A percentile compares a stretch with the other conserved stretches of the same genome.
These are phyloP conservation scores for Stenichneumon culpator DNA, from an alignment of 2,888 invertebrate genomes.

Conservation along the genomic window DNA sequence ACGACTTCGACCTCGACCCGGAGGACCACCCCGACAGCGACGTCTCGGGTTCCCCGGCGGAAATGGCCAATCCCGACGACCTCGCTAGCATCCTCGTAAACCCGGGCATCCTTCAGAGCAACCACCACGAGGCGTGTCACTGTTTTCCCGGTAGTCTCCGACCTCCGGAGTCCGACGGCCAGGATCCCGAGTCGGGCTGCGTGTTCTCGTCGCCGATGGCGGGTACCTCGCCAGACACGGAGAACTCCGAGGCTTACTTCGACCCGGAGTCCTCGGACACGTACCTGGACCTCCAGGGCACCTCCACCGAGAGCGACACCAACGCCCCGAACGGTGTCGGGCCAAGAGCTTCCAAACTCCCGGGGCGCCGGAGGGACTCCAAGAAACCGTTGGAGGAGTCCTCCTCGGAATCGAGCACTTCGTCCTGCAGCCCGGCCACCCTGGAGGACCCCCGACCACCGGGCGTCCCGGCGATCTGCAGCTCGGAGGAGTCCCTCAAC, in stretches of 20 bases:
- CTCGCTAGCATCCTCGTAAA: slow-evolving; percentile 84
- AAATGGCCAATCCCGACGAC: slow-evolving; percentile 86
- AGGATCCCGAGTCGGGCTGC: slow-evolving; percentile 85
- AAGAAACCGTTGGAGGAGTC: slow-evolving; percentile 69
- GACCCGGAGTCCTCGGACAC: slow-evolving; percentile 81
- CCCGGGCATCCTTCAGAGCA: slow-evolving; percentile 73
- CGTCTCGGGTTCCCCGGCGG: slow-evolving; percentile 90
- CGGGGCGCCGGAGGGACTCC: slow-evolving; percentile 56
- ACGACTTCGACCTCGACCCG: slow-evolving; percentile 78
- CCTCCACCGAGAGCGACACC: slow-evolving; percentile 76
- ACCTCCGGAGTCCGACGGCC: slow-evolving; percentile 79
- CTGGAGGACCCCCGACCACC: neutral
- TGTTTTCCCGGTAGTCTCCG: slow-evolving; percentile 87
- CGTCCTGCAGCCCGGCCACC: slow-evolving; percentile 48
- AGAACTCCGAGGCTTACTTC: slow-evolving; percentile 84
- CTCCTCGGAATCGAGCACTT: slow-evolving; percentile 76
- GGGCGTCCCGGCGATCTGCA: slow-evolving; percentile 40
- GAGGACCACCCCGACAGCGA: slow-evolving; percentile 78
- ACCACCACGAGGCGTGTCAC: slow-evolving; percentile 79
- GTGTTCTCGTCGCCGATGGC: slow-evolving; percentile 85
- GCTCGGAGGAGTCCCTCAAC: slow-evolving; percentile 77
- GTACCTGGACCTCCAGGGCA: slow-evolving; percentile 74
- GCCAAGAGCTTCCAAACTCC: slow-evolving; percentile 31
- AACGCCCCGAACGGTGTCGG: slow-evolving; percentile 84
- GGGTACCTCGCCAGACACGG: slow-evolving; percentile 81